phyloP scores from a whole-genome alignment of 2,797 vertebrate species.

The Myotis pilosus region DNA sequence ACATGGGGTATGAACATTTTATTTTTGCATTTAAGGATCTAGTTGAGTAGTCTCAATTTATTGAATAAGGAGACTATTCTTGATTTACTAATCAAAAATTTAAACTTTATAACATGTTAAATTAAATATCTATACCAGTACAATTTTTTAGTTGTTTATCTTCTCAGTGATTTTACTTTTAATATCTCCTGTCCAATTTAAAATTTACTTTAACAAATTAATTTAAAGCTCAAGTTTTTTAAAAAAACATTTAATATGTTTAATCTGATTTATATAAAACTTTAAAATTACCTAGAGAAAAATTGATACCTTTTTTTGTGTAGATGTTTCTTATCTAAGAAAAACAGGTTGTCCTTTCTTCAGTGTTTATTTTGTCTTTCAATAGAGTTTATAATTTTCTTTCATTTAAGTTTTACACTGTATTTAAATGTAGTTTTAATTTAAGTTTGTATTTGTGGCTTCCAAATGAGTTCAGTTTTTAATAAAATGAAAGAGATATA shows the following conservation, averaged over 20 bases:
- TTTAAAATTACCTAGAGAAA: neutral
- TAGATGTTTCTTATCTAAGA: neutral
- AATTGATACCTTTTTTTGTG: neutral
- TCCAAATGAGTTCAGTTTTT: neutral
- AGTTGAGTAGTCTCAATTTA: neutral
- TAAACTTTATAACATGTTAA: neutral
- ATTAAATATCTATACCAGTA: neutral
- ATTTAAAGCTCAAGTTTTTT: neutral
- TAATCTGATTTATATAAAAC: neutral
- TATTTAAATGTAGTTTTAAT: slow-evolving; percentile 1
- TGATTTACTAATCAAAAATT: neutral
- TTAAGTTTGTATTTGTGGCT: neutral
- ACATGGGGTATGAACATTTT: neutral
- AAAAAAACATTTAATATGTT: neutral
- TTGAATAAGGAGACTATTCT: neutral
- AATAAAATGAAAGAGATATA: neutral
- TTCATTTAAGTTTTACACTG: neutral
- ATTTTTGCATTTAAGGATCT: neutral
- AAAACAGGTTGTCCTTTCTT: slow-evolving; percentile 22
- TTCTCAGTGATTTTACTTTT: neutral
- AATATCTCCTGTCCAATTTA: neutral
- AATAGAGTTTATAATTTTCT: neutral
- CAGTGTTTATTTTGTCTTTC: neutral
- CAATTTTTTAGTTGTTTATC: slow-evolving; percentile 5
- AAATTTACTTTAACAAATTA: neutral